Base-by-base conservation (phyloP, 37 sponge, comb jelly and placozoan species). In the Aplysina aerophoba region DNA sequence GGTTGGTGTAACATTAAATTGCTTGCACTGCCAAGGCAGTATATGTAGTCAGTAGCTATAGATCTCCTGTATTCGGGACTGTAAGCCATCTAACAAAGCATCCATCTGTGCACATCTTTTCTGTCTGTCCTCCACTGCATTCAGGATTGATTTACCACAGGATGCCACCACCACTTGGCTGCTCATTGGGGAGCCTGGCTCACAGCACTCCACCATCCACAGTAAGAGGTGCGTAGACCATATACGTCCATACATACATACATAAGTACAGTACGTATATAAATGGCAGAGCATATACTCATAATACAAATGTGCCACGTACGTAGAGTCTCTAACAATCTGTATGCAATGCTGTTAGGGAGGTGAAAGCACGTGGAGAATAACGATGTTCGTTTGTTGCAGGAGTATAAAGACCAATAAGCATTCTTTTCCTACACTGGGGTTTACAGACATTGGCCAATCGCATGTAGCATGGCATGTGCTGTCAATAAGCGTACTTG, bases 121-220 rank as follows among this genome's bases (percentile, higher is more conserved):
- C 39, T 39, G 53, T 78, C 34, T 69, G 28, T 27, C 24, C 5
- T 62, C 4, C 64, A 28, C 64, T 62, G 64, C 25, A 6, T 40
- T 11, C 33, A 93, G 93, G 59, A 56, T 88, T 11, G 53, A 79
- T 54, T 34, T 94, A 81, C 39, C 60, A 79, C 55, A 63, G 6
- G 75, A 60, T 39, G 91, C 84, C 50, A 73, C 81, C 16, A 79
- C 84, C 33, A 89, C 86, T 13, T 95, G 95, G 95, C 59, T 95
- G 22, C 88, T 95, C 55, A 90, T 95, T 60, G 93, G 95, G 33
- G 95, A 95, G 35, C 73, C 95, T 20, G 92, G 93, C 74, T 65
- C 86, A 53, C 87, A 81, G n/a, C 88, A 90, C 28, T 62, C 93
- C 15, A 71, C 72, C 15, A 92, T 95, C 44, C 94, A 92, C 85